Evolutionary conservation across 2,888 invertebrate species (phyloP), one percentile per base, ranked within the genome.

Genomic region (Rotaria socialis): DNA sequence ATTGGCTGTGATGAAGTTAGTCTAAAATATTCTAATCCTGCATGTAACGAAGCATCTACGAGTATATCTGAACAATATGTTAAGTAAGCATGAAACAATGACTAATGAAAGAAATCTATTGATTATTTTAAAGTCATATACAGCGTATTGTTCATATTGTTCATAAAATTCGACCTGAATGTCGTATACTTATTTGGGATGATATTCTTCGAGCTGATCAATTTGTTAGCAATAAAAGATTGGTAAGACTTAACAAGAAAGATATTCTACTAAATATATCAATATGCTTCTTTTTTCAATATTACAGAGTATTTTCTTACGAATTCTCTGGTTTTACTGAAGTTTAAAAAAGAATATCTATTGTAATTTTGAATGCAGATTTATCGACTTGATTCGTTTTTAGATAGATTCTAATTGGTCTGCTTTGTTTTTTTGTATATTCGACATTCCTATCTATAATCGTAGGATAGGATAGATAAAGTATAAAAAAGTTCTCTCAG

Each of bases 1-100:
- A 94, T 95, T 87, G 95, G 95, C 0, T 94, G 94, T 85, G 95
- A 96, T 90, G 96, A 96, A 92, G 92, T 91, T 55, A 89, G 85
- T 41, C 50, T 55, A 14, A 85, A 74, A 35, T 67, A 85, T 60
- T n/a, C 50, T 22, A 55, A 86, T 58, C n/a, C 56, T 24, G 24
- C 43, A 11, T 86, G 86, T 85, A 24, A 43, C 27, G 41, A 43
- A 7, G 5, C 41, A 47, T 0, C 22, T 19, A 80, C n/a, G 43
- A 47, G 43, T n/a, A 24, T 24, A 14, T 24, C 80, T 24, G 80
- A 80, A 80, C 22, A 2, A 11, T 80, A 80, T 80, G 47, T 80
- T n/a, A 8, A 80, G 80, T 80, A n/a, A 80, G 24, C 8, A 11
- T 16, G 52, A 3, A n/a, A 41, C 0, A 60, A 10, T 24, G 16